Base-by-base conservation (phyloP, 2,797 vertebrate species). In the Aeoliscus strigatus region DNA sequence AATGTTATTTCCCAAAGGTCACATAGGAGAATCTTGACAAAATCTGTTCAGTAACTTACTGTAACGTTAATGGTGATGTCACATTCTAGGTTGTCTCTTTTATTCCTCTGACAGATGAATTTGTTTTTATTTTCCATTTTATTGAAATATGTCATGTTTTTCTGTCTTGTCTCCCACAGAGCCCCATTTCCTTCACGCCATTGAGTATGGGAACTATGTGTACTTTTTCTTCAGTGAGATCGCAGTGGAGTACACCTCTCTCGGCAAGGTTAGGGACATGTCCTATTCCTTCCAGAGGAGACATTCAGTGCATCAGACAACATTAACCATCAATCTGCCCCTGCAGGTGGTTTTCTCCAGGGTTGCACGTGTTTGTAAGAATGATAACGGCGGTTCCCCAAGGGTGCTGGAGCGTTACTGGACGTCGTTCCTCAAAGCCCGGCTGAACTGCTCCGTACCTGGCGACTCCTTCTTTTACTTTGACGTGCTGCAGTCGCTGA, bases 251-350 rank as follows among this genome's bases (percentile, higher is more conserved):
- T 92, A 94, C 78, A 95, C 91, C 8, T 85, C 90, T 14, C 80
- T 95, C 58, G 95, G 94, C 76, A 98, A 97, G 93, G 95, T 91
- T n/a, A n/a, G n/a, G n/a, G n/a, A n/a, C n/a, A n/a, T n/a, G n/a
- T n/a, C n/a, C n/a, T n/a, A n/a, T n/a, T n/a, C n/a, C n/a, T n/a
- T n/a, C n/a, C n/a, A n/a, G n/a, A n/a, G n/a, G n/a, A n/a, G n/a
- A n/a, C n/a, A n/a, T n/a, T n/a, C n/a, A n/a, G n/a, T n/a, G n/a
- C n/a, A n/a, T n/a, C n/a, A n/a, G n/a, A n/a, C n/a, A n/a, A n/a
- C n/a, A n/a, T n/a, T n/a, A n/a, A n/a, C n/a, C n/a, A n/a, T n/a
- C n/a, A n/a, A n/a, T 2, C 81, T 81, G 28, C 87, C 82, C 14
- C 31, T 90, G 86, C 38, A 84, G 82, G 79, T 81, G 36, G 77